These are phyloP conservation scores for Egretta garzetta DNA, from an alignment of 2,113 vertebrate species.

Conservation along the genomic window DNA sequence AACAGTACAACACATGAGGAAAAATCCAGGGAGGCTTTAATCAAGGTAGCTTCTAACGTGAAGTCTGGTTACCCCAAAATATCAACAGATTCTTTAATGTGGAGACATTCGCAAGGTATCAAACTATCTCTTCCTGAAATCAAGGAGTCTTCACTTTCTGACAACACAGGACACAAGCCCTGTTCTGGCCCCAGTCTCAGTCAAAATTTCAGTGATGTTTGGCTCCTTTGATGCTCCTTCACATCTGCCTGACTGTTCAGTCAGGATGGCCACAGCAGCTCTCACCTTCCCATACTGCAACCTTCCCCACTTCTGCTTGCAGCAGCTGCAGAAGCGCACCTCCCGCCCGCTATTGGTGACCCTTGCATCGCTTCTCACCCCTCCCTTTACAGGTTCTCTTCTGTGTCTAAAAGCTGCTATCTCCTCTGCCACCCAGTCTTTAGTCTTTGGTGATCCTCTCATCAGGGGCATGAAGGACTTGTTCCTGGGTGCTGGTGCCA, in stretches of 20 bases:
- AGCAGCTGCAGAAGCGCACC: background rate
- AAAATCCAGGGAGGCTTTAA: background rate
- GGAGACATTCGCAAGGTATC: background rate
- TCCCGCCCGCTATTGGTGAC: accelerated
- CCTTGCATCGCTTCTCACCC: background rate
- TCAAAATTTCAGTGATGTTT: background rate
- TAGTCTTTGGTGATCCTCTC: background rate
- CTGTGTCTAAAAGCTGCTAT: background rate
- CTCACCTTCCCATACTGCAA: background rate
- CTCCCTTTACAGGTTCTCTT: background rate
- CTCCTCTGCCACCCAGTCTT: background rate
- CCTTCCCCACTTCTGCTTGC: background rate
- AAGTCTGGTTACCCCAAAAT: background rate
- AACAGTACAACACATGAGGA: background rate
- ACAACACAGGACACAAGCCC: background rate
- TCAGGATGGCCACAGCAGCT: background rate
- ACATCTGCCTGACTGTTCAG: background rate
- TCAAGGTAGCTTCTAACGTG: background rate
- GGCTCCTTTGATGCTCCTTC: background rate
- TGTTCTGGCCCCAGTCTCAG: background rate
- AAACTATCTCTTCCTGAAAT: background rate
- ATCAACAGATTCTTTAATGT: background rate
- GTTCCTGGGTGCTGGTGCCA: background rate
- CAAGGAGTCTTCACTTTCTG: background rate
- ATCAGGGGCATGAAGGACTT: accelerated